Conservation (phyloP, 2,113 vertebrate genomes). For the Bucco capensis region DNA sequence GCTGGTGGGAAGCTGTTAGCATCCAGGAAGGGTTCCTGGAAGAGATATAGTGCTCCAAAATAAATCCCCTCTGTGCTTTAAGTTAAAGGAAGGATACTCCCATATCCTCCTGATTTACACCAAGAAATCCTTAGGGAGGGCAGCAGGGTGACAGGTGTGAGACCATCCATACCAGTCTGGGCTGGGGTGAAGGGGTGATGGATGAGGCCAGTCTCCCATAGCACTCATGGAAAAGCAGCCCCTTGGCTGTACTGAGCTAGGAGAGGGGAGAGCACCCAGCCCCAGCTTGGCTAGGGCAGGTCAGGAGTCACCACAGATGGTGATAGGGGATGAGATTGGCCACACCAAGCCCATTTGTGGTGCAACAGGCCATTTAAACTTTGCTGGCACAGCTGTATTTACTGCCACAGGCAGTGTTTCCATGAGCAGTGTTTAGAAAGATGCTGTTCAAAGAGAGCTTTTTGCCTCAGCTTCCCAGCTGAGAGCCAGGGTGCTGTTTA, state of each 20-base stretch:
- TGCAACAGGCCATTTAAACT: neutral
- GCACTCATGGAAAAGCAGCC: neutral
- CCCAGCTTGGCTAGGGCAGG: neutral
- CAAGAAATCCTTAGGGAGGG: neutral
- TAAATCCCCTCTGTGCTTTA: neutral
- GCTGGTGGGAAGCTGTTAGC: neutral
- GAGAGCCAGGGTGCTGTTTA: neutral
- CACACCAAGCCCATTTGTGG: fast-evolving
- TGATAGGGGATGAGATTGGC: fast-evolving
- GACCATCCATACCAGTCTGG: fast-evolving
- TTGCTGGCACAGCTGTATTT: conserved; percentile 13
- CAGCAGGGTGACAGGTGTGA: neutral
- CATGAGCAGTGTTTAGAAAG: neutral
- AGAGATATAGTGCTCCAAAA: too few species aligned
- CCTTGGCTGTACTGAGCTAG: fast-evolving
- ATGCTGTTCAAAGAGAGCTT: neutral
- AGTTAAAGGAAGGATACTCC: neutral
- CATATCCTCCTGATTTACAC: neutral
- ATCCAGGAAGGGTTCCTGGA: neutral
- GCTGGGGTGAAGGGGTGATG: neutral
- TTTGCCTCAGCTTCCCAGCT: neutral
- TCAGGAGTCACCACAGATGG: neutral
- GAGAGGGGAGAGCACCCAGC: too few species aligned
- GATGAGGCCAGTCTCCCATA: neutral
- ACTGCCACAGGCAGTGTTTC: neutral